Base-by-base conservation (phyloP, 2,888 invertebrate genomes). In the Heteromyza rotundicornis region DNA sequence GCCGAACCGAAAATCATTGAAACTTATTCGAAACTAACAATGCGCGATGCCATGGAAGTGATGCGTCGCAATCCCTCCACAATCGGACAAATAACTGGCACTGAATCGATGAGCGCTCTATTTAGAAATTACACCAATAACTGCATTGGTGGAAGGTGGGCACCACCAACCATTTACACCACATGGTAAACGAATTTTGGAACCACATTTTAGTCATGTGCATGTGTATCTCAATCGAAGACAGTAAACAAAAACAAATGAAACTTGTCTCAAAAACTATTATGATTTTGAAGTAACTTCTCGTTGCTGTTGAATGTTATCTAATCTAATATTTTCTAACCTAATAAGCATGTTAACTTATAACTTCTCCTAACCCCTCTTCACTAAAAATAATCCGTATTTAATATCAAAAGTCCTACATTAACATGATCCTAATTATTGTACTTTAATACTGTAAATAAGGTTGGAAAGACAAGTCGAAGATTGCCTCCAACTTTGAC, bases 1-100 rank as follows among this genome's bases (percentile, higher is more conserved):
- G 91, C 91, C 53, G 95, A 95, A 78, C 96, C 95, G 59, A 96
- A 96, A 82, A 95, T 96, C 72, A 86, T 96, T 75, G 95, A 96
- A 83, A 96, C 96, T 0, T 95, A 95, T 84, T 95, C 95, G 2
- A 95, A 95, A 80, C 84, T 96, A 71, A 94, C 95, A 20, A 94
- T 96, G 92, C 90, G 90, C 74, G 97, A 97, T 82, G 97, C 96
- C 14, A 91, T 96, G 87, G 94, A 95, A 75, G 92, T 93, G 72
- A 94, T 95, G 89, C 88, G 92, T 71, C 87, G 94, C 65, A 94
- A 93, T 82, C 93, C 92, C 10, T 93, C 92, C 10, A 93, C 92
- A 0, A 91, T 93, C 71, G 93, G 92, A 54, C 93, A 93, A 82
- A 93, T 94, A 83, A 91, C 92, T 60, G 92, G 92, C 60, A 92